Conservation (phyloP, 1,140 invertebrate genomes). For the Adoxophyes honmai region DNA sequence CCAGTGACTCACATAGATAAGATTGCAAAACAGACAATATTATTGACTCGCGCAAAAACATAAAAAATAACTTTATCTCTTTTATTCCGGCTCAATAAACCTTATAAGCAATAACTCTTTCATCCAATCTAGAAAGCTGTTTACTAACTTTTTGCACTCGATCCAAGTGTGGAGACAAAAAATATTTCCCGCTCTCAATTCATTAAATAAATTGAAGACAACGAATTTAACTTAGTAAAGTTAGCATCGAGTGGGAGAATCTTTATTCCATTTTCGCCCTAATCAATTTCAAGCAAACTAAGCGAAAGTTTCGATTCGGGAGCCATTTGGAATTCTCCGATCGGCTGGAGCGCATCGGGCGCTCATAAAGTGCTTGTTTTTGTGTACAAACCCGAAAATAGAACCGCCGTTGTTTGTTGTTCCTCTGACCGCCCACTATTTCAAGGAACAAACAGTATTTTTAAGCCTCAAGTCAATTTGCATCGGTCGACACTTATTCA, state of each 20-base stretch:
- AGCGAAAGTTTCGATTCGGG: constrained; percentile 48
- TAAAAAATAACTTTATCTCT: neutral
- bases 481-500: too few species aligned
- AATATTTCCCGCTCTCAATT: neutral
- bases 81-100: constrained; percentile 4
- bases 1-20: constrained; percentile 33
- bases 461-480: too few species aligned
- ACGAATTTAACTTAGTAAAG: constrained; percentile 15
- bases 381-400: constrained; percentile 3
- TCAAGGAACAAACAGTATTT: too few species aligned
- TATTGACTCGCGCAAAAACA: neutral
- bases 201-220: constrained; percentile 14
- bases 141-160: constrained; percentile 14
- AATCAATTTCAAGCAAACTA: constrained; percentile 43
- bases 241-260: constrained; percentile 20
- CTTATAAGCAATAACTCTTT: neutral
- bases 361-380: constrained; percentile 20
- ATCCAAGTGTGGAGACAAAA: constrained; percentile 1
- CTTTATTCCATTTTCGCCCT: constrained; percentile 34
- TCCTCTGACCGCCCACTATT: neutral
- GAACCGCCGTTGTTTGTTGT: neutral
- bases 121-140: neutral
- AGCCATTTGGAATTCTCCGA: constrained; percentile 25
- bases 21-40: constrained; percentile 4
- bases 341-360: constrained; percentile 19